A percentile compares a stretch with the other conserved stretches of the same genome.
phyloP scores from a whole-genome alignment of 2,888 invertebrate species.

The Caenorhabditis sinica region DNA sequence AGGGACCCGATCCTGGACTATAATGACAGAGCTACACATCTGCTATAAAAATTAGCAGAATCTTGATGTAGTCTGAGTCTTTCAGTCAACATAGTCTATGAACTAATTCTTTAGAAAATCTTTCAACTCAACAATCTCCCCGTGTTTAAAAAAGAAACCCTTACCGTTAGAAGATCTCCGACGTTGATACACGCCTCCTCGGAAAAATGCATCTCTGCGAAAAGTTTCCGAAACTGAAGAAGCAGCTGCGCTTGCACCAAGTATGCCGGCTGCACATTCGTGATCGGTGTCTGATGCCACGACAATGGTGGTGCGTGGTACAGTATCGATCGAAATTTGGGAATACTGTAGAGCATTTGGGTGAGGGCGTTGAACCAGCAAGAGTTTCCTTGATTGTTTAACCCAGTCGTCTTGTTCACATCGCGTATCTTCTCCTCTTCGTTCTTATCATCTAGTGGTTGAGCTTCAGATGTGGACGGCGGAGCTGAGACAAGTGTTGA shows the following conservation, averaged over 20 bases:
- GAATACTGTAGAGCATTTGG: slow-evolving; percentile 59
- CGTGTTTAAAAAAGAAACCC: neutral
- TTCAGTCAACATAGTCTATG: no score
- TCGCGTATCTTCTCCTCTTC: slow-evolving; percentile 23
- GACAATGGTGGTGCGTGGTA: slow-evolving; percentile 24
- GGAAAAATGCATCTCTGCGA: slow-evolving; percentile 62
- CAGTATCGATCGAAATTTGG: slow-evolving; percentile 42
- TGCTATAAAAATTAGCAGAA: no score
- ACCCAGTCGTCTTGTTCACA: slow-evolving; percentile 42
- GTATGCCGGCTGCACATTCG: neutral
- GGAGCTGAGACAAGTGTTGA: neutral
- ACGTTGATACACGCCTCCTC: slow-evolving; percentile 33
- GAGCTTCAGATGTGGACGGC: neutral
- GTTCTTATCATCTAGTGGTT: neutral
- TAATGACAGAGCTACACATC: no score
- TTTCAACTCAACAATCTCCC: neutral
- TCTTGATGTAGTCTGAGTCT: no score
- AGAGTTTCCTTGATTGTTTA: slow-evolving; percentile 69
- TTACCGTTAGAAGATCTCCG: neutral
- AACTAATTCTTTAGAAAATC: neutral
- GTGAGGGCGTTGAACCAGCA: slow-evolving; percentile 71
- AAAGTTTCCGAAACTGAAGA: slow-evolving; percentile 32
- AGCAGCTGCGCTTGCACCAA: slow-evolving; percentile 26
- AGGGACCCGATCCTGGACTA: no score
- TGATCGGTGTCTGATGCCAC: slow-evolving; percentile 12